A percentile compares a stretch with the other conserved stretches of the same genome.
Evolutionary conservation across 92 coral and sea anemone species (phyloP).

Genomic region (Porites evermanni): DNA sequence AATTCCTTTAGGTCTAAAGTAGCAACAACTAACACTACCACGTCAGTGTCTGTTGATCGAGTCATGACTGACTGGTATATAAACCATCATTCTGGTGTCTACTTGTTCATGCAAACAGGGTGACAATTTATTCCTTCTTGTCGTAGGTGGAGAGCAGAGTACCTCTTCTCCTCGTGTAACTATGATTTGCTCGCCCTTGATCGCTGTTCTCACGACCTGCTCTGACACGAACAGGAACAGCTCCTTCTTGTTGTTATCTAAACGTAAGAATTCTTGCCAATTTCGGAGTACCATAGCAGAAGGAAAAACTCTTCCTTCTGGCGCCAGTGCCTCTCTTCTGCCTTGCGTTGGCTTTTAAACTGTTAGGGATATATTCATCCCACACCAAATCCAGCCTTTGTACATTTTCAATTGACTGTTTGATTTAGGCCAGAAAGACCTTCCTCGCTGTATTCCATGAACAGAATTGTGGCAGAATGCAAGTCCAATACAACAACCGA

Average conservation of each 20-base stretch:
- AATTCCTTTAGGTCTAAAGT: no score
- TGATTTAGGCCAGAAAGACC: background rate
- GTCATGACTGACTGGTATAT: slow-evolving; percentile 8
- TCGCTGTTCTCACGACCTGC: background rate
- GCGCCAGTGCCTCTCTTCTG: slow-evolving; percentile 1
- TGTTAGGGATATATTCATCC: slow-evolving; percentile 20
- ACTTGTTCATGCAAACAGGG: slow-evolving; percentile 20
- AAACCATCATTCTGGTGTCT: slow-evolving; percentile 11
- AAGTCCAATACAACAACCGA: no score
- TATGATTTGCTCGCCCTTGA: background rate
- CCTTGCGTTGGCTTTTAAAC: slow-evolving; percentile 12
- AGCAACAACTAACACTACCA: background rate
- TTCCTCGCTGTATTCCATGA: background rate
- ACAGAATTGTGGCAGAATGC: slow-evolving; percentile 12
- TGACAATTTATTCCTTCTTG: background rate
- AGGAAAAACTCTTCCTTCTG: slow-evolving; percentile 18
- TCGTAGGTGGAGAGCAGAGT: slow-evolving; percentile 11
- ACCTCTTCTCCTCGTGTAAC: background rate
- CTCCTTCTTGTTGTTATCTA: slow-evolving; percentile 2
- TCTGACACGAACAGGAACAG: slow-evolving; percentile 5
- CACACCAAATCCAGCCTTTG: slow-evolving; percentile 23
- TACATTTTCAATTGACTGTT: background rate
- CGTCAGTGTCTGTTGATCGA: slow-evolving; percentile 12
- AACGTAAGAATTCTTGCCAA: slow-evolving; percentile 12
- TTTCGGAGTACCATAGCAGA: background rate